These are phyloP conservation scores for Oostethus manadensis DNA, from an alignment of 2,113 vertebrate species.

Conservation along the genomic window DNA sequence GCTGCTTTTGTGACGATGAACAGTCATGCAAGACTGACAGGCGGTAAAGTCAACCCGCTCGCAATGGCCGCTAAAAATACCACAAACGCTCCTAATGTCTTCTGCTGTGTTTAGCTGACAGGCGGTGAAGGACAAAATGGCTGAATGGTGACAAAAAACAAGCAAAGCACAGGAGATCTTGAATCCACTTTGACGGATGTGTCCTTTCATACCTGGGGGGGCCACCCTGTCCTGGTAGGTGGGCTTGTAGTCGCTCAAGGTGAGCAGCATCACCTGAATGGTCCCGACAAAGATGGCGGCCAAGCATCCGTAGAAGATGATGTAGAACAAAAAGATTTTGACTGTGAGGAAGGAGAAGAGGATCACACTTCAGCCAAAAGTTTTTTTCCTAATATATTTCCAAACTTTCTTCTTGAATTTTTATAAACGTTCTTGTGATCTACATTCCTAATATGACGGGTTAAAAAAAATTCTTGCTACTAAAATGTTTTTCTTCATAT, in stretches of 20 bases:
- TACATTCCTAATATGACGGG: too few species aligned
- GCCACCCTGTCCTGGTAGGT: conserved; percentile 97
- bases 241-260: conserved; percentile 86
- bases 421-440: too few species aligned
- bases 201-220: conserved; percentile 84
- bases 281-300: conserved; percentile 97
- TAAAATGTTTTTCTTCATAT: too few species aligned
- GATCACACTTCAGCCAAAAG: background rate
- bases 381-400: too few species aligned
- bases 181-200: background rate
- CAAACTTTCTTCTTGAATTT: too few species aligned
- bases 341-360: conserved; percentile 63
- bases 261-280: conserved; percentile 95
- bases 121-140: conserved; percentile 74
- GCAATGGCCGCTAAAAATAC: conserved; percentile 71
- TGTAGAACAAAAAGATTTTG: conserved; percentile 94
- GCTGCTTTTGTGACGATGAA: conserved; percentile 27
- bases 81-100: conserved; percentile 40
- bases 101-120: conserved; percentile 41
- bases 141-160: conserved; percentile 56
- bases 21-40: conserved; percentile 27
- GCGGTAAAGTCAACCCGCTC: conserved; percentile 22
- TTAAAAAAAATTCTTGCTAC: too few species aligned
- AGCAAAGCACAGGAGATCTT: conserved; percentile 34
- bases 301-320: conserved; percentile 96